phyloP scores from a whole-genome alignment of 2,888 invertebrate genomes.

The Ariolimax columbianus region DNA sequence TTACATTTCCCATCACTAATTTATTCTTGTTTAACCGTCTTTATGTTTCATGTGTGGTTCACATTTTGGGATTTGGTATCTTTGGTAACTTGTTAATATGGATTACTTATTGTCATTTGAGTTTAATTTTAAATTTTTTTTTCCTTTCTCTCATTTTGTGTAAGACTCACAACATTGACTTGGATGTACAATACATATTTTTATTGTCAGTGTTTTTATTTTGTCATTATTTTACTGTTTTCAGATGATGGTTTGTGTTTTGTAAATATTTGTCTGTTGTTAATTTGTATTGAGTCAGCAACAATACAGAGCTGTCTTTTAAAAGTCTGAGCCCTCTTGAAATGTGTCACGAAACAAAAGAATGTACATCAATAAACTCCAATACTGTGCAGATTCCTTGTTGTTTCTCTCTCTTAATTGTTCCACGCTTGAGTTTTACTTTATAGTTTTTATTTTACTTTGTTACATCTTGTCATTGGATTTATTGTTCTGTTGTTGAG shows the following conservation, averaged over 20 bases:
- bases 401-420: background rate
- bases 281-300: conserved; percentile 30
- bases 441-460: background rate
- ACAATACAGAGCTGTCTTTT: conserved; percentile 15
- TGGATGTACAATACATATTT: conserved; percentile 32
- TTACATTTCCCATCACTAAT: conserved; percentile 37
- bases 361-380: conserved; percentile 30
- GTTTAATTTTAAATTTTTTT: background rate
- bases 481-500: background rate
- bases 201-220: conserved; percentile 40
- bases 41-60: conserved; percentile 27
- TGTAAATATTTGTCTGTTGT: conserved; percentile 42
- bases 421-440: background rate
- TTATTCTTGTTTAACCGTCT: conserved; percentile 21
- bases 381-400: background rate
- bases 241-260: conserved; percentile 32
- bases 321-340: conserved; percentile 20
- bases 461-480: background rate
- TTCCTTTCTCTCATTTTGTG: conserved; percentile 13
- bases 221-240: conserved; percentile 27
- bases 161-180: conserved; percentile 35
- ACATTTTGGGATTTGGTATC: conserved; percentile 30
- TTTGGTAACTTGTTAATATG: conserved; percentile 34
- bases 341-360: conserved; percentile 33
- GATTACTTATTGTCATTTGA: background rate